Conservation (phyloP, 2,113 vertebrate species). For the Campylorhamphus procurvoides region DNA sequence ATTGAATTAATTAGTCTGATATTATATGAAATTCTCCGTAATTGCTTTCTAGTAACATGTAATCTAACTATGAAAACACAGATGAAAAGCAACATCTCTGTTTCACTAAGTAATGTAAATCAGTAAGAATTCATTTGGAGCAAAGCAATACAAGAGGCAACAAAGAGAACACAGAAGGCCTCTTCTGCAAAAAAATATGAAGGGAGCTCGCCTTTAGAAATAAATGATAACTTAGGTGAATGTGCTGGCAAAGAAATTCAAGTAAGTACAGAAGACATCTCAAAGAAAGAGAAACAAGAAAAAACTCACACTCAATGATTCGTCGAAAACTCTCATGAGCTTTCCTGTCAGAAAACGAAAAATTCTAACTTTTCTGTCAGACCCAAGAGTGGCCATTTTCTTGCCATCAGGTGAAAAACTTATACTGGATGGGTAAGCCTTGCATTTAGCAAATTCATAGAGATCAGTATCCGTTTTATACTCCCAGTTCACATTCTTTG, state of each 20-base stretch:
- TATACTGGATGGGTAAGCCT: slow-evolving; percentile 91
- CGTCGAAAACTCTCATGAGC: slow-evolving; percentile 95
- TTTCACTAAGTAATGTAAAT: neutral
- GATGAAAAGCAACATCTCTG: neutral
- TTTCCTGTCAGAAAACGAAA: slow-evolving; percentile 96
- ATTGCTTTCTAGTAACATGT: neutral
- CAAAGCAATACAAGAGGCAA: neutral
- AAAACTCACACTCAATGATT: slow-evolving; percentile 90
- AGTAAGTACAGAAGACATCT: neutral
- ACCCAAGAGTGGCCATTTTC: slow-evolving; percentile 95
- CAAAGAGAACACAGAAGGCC: neutral
- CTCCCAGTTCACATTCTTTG: slow-evolving; percentile 90
- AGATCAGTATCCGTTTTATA: slow-evolving; percentile 98
- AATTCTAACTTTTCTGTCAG: slow-evolving; percentile 95
- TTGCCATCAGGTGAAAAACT: slow-evolving; percentile 92
- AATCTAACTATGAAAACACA: neutral
- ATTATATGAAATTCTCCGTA: neutral
- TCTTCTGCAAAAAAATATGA: neutral
- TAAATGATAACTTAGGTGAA: neutral
- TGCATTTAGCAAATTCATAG: slow-evolving; percentile 96
- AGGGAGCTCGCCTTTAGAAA: neutral
- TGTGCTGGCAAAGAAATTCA: neutral
- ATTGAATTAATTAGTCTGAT: neutral
- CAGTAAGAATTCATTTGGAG: neutral
- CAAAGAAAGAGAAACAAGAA: neutral